Base-by-base conservation (phyloP, 2,888 invertebrate genomes). In the Chalcis sispes region DNA sequence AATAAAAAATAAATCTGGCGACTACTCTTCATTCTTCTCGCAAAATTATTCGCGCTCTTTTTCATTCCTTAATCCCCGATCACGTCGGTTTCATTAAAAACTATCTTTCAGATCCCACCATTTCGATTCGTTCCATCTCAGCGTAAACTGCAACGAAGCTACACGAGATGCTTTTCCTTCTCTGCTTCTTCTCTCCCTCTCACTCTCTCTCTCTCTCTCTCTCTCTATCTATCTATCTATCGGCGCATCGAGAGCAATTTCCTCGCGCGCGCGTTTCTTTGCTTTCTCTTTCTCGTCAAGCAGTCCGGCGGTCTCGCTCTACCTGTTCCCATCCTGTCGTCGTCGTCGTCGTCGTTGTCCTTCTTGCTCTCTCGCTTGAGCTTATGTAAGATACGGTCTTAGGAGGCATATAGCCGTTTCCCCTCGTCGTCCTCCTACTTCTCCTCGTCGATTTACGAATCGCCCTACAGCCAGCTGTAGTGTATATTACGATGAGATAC, bases 271-370 rank as follows among this genome's bases (percentile, higher is more conserved):
- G 69, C 61, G 67, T 64, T 54, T 48, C 62, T 69, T 69, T 62
- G 75, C 75, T 75, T 65, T 71, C 75, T 75, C 77, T 75, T 69
- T 75, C 74, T 75, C 69, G 56, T 36, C 46, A 29, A 32, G 48
- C 56, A 15, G 48, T 58, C 10, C 20, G 23, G 42, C 54, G 54
- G 62, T 76, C 62, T 72, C 67, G 67, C 72, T 72, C 72, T 76
- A 71, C 61, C 71, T 70, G 75, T 72, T 76, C 61, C 36, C 71
- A 52, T 59, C 56, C 70, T 50, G 54, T 71, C 61, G 58, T 52
- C 65, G 56, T 32, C 27, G 18, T 15, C 59, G 20, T 40, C 56
- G n/a, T n/a, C 32, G 2, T 29, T 58, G 18, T 32, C 58, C 36
- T 18, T 32, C 20, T 65, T 18, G 23, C 50, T 67, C 50, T 3